Conservation (phyloP, 2,888 invertebrate genomes). For the Theodoxus fluviatilis region DNA sequence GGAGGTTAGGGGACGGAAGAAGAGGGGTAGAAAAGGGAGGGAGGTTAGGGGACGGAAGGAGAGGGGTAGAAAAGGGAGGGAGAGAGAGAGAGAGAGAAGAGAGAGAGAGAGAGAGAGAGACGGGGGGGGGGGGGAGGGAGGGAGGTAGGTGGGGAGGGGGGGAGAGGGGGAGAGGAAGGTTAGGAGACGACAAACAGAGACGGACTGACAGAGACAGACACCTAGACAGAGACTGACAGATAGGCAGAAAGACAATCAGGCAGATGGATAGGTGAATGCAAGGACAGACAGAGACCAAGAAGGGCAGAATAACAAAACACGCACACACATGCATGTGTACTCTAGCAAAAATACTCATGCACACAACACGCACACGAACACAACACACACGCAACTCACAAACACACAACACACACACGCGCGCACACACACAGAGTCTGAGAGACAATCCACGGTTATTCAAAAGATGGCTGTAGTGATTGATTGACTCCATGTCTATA, state of each 20-base stretch:
- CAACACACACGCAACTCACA: constrained; percentile 15
- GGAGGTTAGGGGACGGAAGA: neutral
- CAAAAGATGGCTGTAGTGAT: neutral
- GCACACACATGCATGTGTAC: neutral
- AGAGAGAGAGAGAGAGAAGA: neutral
- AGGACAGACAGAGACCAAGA: neutral
- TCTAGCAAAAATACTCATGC: neutral
- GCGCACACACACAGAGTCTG: constrained; percentile 14
- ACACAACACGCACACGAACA: constrained; percentile 9
- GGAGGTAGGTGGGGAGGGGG: neutral
- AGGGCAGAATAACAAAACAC: neutral
- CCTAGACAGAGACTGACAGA: constrained; percentile 7
- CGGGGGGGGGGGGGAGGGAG: neutral
- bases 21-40: neutral
- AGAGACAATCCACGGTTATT: neutral
- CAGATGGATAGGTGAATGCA: neutral
- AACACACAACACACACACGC: constrained; percentile 12
- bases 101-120: constrained; percentile 17
- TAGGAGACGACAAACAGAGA: neutral
- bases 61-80: neutral
- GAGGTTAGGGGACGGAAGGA: neutral
- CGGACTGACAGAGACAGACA: neutral
- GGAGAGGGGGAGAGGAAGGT: neutral
- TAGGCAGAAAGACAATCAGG: constrained; percentile 3
- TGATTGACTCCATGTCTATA: no score